phyloP scores from a whole-genome alignment of 2,888 invertebrate species.

The Meghimatium bilineatum region DNA sequence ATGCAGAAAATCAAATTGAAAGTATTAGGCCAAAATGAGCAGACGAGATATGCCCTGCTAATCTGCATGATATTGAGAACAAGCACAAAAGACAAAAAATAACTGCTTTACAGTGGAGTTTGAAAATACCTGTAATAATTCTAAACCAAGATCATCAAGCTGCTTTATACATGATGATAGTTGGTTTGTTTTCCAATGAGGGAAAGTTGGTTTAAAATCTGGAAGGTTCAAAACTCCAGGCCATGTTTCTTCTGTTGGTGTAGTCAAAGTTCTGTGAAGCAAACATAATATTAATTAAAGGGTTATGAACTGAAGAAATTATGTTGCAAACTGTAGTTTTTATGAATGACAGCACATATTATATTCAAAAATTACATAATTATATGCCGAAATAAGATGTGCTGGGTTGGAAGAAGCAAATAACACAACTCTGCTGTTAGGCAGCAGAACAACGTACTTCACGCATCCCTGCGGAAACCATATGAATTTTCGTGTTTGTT shows the following conservation, averaged over 20 bases:
- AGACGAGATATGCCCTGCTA: no score
- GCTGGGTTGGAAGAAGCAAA: no score
- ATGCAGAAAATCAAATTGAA: no score
- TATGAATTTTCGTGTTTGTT: no score
- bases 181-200: slow-evolving; percentile 92
- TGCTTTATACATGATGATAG: slow-evolving; percentile 86
- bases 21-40: no score
- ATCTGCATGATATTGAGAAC: no score
- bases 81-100: not conserved
- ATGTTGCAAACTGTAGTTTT: not conserved
- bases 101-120: not conserved
- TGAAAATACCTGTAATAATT: slow-evolving; percentile 82
- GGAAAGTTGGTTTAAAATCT: slow-evolving; percentile 96
- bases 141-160: slow-evolving; percentile 86
- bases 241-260: slow-evolving; percentile 96
- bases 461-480: no score
- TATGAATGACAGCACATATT: not conserved
- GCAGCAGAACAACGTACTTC: no score
- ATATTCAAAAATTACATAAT: not conserved
- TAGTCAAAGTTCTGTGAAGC: slow-evolving; percentile 86
- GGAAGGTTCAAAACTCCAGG: slow-evolving; percentile 94
- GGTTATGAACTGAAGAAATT: not conserved
- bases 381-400: no score
- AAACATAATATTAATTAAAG: not conserved
- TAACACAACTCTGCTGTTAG: no score